Evolutionary conservation across 2,888 invertebrate species (phyloP), one percentile per base, ranked within the genome.

Genomic region (Eupeodes latifasciatus): DNA sequence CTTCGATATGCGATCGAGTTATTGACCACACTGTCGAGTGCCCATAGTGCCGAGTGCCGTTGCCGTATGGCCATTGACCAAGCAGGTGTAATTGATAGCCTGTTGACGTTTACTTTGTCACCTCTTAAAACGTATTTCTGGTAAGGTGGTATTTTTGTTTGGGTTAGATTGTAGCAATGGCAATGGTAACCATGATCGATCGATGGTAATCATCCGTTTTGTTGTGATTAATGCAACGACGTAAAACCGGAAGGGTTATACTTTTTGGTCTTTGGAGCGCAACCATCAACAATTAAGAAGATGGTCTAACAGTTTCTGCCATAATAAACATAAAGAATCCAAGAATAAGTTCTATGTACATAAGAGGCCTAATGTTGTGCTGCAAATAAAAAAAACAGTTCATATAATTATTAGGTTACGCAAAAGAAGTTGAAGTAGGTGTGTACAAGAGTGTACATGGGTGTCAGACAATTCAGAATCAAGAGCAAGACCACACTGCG

Each of bases 341-440:
- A 49, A 49, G 14, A 44, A 47, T 49, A 16, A 40, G 16, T 62
- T 62, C 7, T 16, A 47, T 27, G 27, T 34, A 49, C 49, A 9
- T 5, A 19, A 49, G 14, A 27, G 9, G 34, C 47, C 4, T 14
- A 47, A 66, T 36, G 51, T 19, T 14, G 64, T 53, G 62, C 57
- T 80, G 82, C 75, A 79, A 72, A 82, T 72, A 69, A 82, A 71
- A 85, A n/a, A 53, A 62, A 86, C 86, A 11, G 79, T 87, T 87
- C 74, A 66, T 87, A 87, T 87, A 87, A 87, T 87, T 87, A 80
- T 84, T 87, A 81, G 87, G 84, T 87, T 84, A 87, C 84, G 72
- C 84, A 66, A 64, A 27, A 27, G 27, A 27, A 27, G 27, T 27
- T 27, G 82, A 57, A 75, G 81, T 19, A 71, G 69, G 79, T 71